phyloP scores from a whole-genome alignment of 2,797 vertebrate genomes.

The Trematomus bernacchii region DNA sequence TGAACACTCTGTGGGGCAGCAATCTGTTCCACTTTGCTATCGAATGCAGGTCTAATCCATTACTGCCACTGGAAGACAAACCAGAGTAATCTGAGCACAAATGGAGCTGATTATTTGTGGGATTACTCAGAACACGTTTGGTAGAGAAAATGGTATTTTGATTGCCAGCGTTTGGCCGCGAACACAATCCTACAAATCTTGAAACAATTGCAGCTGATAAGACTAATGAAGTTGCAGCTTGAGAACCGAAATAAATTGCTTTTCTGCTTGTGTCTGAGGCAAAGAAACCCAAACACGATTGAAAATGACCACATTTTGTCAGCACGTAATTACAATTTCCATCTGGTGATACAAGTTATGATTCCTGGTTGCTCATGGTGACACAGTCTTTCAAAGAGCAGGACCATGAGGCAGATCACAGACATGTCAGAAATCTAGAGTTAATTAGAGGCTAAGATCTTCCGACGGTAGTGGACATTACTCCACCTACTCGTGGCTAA shows the following conservation, averaged over 20 bases:
- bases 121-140: slow-evolving; percentile 44
- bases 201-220: slow-evolving; percentile 56
- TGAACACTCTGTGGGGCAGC: slow-evolving; percentile 49
- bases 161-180: slow-evolving; percentile 33
- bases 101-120: slow-evolving; percentile 56
- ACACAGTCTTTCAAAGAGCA: slow-evolving; percentile 41
- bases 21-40: slow-evolving; percentile 60
- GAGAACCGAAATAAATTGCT: slow-evolving; percentile 57
- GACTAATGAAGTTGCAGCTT: slow-evolving; percentile 59
- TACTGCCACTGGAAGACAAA: slow-evolving; percentile 46
- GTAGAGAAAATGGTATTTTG: slow-evolving; percentile 54
- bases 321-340: slow-evolving; percentile 17
- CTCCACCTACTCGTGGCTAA: slow-evolving; percentile 53
- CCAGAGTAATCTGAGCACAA: slow-evolving; percentile 61
- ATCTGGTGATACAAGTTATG: slow-evolving; percentile 18
- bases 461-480: slow-evolving; percentile 31
- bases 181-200: slow-evolving; percentile 47
- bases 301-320: slow-evolving; percentile 21
- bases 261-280: slow-evolving; percentile 38
- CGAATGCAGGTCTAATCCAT: slow-evolving; percentile 59
- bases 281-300: slow-evolving; percentile 18
- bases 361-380: slow-evolving; percentile 24
- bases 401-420: slow-evolving; percentile 44
- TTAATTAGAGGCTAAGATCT: slow-evolving; percentile 63
- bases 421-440: slow-evolving; percentile 30